Percentiles rank a stretch among this genome's conserved stretches.
Evolutionary conservation across 2,888 invertebrate genomes (phyloP).

Genomic region (Rotaria magnacalcarata): DNA sequence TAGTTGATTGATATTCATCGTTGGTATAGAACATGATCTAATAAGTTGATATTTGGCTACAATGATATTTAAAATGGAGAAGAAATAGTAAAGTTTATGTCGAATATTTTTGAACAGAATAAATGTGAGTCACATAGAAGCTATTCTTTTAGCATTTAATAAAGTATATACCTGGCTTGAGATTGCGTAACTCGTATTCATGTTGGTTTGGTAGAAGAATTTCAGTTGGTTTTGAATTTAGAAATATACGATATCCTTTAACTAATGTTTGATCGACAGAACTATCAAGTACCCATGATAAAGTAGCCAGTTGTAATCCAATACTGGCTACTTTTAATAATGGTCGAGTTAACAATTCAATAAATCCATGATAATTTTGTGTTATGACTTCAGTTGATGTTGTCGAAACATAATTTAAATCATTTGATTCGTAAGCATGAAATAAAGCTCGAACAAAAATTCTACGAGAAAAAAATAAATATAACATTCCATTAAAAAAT

Average conservation of each 20-base stretch:
- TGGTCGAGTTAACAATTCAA: constrained; percentile 4
- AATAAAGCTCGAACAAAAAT: neutral
- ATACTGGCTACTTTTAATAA: neutral
- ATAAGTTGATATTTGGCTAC: no score
- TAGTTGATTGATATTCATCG: no score
- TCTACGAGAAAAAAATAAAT: neutral
- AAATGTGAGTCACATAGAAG: no score
- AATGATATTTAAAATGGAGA: no score
- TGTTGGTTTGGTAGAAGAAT: neutral
- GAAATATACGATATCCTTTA: constrained; percentile 32
- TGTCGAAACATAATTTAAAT: neutral
- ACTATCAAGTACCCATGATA: neutral
- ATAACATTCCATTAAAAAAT: neutral
- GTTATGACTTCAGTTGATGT: neutral
- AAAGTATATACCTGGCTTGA: neutral
- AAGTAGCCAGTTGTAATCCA: neutral
- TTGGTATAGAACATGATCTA: no score
- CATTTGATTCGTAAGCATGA: neutral
- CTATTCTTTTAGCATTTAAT: no score
- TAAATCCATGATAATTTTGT: neutral
- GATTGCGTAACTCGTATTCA: neutral
- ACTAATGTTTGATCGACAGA: constrained; percentile 11
- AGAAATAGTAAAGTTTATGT: no score
- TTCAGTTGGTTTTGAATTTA: constrained; percentile 14
- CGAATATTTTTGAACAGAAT: no score